Conservation (phyloP, 2,113 vertebrate genomes). For the Brachyistius frenatus region DNA sequence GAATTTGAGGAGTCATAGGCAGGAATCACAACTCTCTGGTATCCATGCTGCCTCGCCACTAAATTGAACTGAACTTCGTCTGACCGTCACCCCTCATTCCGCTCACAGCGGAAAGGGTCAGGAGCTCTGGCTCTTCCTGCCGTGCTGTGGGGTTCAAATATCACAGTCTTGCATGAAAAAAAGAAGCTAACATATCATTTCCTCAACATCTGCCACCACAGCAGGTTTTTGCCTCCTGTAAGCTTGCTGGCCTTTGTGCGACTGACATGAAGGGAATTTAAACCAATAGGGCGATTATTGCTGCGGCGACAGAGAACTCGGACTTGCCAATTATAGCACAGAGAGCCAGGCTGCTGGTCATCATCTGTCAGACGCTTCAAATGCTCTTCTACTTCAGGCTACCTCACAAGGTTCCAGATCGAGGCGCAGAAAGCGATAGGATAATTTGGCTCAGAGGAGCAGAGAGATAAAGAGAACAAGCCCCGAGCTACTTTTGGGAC, state of each 20-base stretch:
- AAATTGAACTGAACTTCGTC: slow-evolving; percentile 54
- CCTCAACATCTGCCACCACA: slow-evolving; percentile 69
- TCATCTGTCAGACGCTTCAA: slow-evolving; percentile 44
- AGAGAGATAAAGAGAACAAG: slow-evolving; percentile 34
- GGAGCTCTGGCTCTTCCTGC: slow-evolving; percentile 3
- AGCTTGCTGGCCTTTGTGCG: slow-evolving; percentile 44
- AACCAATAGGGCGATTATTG: slow-evolving; percentile 59
- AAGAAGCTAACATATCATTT: slow-evolving; percentile 58
- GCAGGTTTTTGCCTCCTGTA: slow-evolving; percentile 63
- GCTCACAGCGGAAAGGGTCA: slow-evolving; percentile 51
- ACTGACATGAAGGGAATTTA: slow-evolving; percentile 63
- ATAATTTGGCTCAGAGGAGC: slow-evolving; percentile 60
- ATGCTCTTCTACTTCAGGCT: slow-evolving; percentile 39
- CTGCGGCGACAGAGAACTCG: slow-evolving; percentile 38
- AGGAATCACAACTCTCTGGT: slow-evolving; percentile 43
- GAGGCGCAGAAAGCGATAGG: slow-evolving; percentile 33
- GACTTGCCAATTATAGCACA: slow-evolving; percentile 57
- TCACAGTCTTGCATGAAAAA: slow-evolving; percentile 27
- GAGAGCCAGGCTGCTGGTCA: slow-evolving; percentile 44
- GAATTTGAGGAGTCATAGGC: slow-evolving; percentile 26
- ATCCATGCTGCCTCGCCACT: neutral
- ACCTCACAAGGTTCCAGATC: slow-evolving; percentile 48
- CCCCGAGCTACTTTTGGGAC: slow-evolving; percentile 42
- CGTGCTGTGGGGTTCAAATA: slow-evolving; percentile 46
- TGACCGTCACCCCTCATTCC: slow-evolving; percentile 39